phyloP scores from a whole-genome alignment of 2,113 vertebrate genomes.

The Paratilapia polleni region DNA sequence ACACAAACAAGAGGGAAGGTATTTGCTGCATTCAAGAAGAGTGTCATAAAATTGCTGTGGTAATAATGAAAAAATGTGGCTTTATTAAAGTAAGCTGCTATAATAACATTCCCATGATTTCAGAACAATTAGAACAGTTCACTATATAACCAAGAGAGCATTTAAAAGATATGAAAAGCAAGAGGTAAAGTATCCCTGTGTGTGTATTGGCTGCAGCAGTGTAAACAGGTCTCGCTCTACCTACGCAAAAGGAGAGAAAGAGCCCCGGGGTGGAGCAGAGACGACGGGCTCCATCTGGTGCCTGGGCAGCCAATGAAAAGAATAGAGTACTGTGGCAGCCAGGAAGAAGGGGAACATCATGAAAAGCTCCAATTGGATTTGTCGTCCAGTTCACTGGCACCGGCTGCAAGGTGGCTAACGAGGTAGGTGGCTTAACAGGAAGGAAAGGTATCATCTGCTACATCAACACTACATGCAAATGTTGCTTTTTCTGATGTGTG shows the following conservation, averaged over 20 bases:
- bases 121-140: not conserved
- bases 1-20: not conserved
- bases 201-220: slow-evolving; percentile 13
- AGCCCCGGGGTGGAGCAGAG: slow-evolving; percentile 72
- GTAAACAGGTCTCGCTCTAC: slow-evolving; percentile 73
- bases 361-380: slow-evolving; percentile 72
- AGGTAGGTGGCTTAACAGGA: slow-evolving; percentile 74
- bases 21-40: not conserved
- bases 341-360: slow-evolving; percentile 69
- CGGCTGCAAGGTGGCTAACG: slow-evolving; percentile 61
- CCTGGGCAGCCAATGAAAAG: slow-evolving; percentile 77
- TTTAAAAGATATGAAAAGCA: not conserved
- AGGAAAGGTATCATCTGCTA: slow-evolving; percentile 51
- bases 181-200: not conserved
- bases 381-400: slow-evolving; percentile 71
- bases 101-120: not conserved
- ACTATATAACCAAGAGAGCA: not conserved
- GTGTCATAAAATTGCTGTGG: not conserved
- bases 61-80: not conserved
- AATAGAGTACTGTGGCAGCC: slow-evolving; percentile 57
- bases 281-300: slow-evolving; percentile 76
- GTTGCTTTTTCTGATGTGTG: not conserved
- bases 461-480: not conserved
- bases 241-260: slow-evolving; percentile 67
- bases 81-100: not conserved